phyloP scores from a whole-genome alignment of 1,140 invertebrate species.

The Himalopsyche phryganea region DNA sequence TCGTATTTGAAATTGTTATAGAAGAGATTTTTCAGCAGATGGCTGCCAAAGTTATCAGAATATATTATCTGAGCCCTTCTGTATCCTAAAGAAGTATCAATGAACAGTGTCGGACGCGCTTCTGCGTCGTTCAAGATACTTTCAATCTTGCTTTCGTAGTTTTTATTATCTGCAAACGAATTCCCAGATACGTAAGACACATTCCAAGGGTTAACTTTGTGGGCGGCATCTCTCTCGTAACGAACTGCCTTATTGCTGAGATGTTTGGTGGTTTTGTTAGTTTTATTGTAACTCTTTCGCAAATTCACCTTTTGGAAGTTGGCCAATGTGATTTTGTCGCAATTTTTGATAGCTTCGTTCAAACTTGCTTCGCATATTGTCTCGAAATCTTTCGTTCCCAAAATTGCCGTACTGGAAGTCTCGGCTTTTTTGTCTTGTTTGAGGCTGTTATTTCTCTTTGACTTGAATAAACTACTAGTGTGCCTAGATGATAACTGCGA shows the following conservation, averaged over 20 bases:
- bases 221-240: conserved; percentile 5
- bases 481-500: conserved; percentile 48
- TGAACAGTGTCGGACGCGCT: conserved; percentile 9
- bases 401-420: conserved; percentile 33
- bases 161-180: conserved; percentile 47
- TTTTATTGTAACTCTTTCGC: conserved; percentile 17
- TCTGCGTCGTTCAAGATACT: conserved; percentile 8
- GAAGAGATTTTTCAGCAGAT: conserved; percentile 33
- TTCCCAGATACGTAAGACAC: conserved; percentile 45
- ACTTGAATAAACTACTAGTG: conserved; percentile 43
- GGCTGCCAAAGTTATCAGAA: conserved; percentile 37
- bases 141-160: conserved; percentile 27
- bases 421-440: conserved; percentile 43
- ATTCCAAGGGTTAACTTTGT: conserved; percentile 33
- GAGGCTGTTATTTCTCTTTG: conserved; percentile 41
- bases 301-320: conserved; percentile 44
- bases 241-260: conserved; percentile 4
- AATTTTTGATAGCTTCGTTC: conserved; percentile 43
- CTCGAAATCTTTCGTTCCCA: conserved; percentile 26
- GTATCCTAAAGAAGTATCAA: conserved; percentile 16
- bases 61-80: conserved; percentile 32
- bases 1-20: conserved; percentile 46
- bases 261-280: conserved; percentile 24
- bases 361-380: conserved; percentile 44
- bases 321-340: conserved; percentile 45